Conservation (phyloP, 2,113 vertebrate species). For the Sarotherodon lohbergeri region DNA sequence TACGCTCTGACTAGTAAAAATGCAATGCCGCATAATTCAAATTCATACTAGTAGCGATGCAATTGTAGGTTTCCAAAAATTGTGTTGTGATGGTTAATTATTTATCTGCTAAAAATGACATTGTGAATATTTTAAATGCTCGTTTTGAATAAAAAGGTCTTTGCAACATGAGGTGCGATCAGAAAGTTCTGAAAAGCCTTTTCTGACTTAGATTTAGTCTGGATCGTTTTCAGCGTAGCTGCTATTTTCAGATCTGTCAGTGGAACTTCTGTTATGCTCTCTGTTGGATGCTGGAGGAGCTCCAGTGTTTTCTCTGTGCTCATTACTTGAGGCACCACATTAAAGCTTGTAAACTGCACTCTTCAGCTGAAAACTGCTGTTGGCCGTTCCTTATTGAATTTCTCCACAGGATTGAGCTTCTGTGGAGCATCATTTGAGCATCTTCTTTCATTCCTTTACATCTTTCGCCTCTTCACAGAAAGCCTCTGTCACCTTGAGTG, state of each 20-base stretch:
- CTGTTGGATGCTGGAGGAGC: background rate
- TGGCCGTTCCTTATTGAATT: background rate
- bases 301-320: background rate
- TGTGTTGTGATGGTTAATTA: background rate
- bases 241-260: background rate
- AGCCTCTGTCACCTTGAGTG: background rate
- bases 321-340: background rate
- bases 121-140: background rate
- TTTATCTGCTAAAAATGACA: background rate
- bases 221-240: background rate
- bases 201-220: background rate
- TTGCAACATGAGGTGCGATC: background rate
- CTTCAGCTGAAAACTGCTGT: background rate
- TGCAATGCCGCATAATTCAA: background rate
- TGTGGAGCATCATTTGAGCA: background rate
- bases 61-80: background rate
- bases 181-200: background rate
- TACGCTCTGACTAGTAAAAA: accelerated
- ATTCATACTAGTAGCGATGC: background rate
- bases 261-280: background rate
- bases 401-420: background rate
- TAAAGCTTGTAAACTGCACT: background rate
- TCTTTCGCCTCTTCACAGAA: background rate
- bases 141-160: background rate
- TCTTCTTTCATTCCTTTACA: background rate